Percentiles rank a stretch among this genome's conserved stretches.
phyloP scores from a whole-genome alignment of 2,797 vertebrate genomes.

The Petrocephalus schoutedeni region DNA sequence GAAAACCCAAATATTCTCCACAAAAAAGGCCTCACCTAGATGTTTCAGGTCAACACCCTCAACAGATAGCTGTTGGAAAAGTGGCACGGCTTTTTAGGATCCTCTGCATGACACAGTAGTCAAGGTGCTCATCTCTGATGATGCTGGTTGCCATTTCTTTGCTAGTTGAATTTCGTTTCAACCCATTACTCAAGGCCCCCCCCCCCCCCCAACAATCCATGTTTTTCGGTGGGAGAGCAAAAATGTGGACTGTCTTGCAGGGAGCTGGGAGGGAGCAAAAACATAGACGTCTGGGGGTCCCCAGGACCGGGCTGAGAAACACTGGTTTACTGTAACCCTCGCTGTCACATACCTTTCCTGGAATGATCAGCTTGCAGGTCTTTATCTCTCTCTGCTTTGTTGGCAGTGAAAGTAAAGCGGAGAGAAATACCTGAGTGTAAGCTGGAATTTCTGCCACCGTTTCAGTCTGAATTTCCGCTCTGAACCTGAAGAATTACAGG shows the following conservation, averaged over 20 bases:
- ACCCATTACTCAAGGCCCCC: neutral
- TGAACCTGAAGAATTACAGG: neutral
- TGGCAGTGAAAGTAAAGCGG: neutral
- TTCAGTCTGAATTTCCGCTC: neutral
- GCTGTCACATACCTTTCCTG: neutral
- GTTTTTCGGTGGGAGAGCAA: neutral
- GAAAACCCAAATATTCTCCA: neutral
- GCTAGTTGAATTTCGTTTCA: neutral
- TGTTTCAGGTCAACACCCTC: neutral
- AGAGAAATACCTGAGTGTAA: neutral
- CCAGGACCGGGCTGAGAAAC: neutral
- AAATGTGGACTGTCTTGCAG: neutral
- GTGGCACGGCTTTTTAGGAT: neutral
- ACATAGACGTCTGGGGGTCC: neutral
- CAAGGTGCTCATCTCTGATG: neutral
- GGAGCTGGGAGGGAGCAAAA: neutral
- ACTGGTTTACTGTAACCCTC: neutral
- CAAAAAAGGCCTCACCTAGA: constrained; percentile 2
- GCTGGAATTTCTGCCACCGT: neutral
- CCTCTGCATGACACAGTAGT: neutral
- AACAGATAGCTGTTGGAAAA: neutral
- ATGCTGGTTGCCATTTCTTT: neutral
- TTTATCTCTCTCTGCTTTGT: neutral
- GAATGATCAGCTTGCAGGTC: neutral
- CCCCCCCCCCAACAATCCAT: neutral